phyloP scores from a whole-genome alignment of 2,797 vertebrate genomes.

The Hipposideros larvatus region DNA sequence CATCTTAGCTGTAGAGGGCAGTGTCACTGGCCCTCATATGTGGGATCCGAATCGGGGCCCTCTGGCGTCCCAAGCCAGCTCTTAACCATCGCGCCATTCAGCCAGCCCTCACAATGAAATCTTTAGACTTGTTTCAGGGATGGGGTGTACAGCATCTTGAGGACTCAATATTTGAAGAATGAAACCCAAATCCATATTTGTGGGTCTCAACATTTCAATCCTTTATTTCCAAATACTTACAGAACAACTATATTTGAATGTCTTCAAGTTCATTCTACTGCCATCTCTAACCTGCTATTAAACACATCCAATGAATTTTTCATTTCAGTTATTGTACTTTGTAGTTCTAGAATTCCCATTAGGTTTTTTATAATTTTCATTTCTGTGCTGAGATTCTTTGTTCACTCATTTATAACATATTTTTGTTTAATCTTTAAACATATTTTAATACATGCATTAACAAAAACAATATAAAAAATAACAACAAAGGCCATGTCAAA shows the following conservation, averaged over 20 bases:
- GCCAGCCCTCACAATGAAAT: background rate
- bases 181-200: conserved; percentile 12
- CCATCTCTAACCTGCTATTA: background rate
- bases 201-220: conserved; percentile 1
- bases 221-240: conserved; percentile 19
- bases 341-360: background rate
- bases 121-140: background rate
- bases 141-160: background rate
- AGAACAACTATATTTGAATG: background rate
- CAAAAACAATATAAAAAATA: background rate
- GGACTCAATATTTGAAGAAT: background rate
- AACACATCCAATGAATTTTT: conserved; percentile 8
- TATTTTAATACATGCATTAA: background rate
- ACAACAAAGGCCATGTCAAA: background rate
- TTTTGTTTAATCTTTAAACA: conserved; percentile 31
- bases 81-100: no score
- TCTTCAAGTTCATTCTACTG: conserved; percentile 28
- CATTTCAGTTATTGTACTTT: conserved; percentile 6
- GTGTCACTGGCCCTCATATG: no score
- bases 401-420: background rate
- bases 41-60: no score
- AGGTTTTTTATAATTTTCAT: background rate
- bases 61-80: no score
- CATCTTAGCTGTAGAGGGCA: no score
- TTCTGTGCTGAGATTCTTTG: background rate